These are phyloP conservation scores for Lepidurus apus DNA, from an alignment of 1,140 invertebrate genomes.

Conservation along the genomic window DNA sequence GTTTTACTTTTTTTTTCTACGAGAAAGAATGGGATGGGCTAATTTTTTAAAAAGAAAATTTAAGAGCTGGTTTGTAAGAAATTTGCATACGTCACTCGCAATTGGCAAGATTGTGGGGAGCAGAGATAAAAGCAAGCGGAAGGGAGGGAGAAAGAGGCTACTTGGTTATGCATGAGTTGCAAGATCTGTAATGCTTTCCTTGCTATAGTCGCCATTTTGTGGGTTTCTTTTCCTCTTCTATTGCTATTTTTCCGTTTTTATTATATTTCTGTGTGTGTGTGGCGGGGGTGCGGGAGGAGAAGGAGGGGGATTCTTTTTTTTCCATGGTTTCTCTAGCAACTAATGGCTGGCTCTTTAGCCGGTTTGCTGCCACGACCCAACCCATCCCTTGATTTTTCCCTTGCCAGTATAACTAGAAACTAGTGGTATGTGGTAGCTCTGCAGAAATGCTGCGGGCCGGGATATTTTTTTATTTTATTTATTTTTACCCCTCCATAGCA, in stretches of 20 bases:
- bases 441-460: slow-evolving; percentile 12
- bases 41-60: neutral
- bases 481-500: neutral
- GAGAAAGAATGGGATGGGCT: neutral
- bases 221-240: neutral
- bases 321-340: slow-evolving; percentile 15
- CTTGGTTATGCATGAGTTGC: slow-evolving; percentile 18
- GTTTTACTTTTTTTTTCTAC: neutral
- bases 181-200: slow-evolving; percentile 14
- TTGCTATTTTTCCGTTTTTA: neutral
- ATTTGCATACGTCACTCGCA: slow-evolving; percentile 21
- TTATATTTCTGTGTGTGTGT: neutral
- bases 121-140: slow-evolving; percentile 6
- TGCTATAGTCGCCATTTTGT: slow-evolving; percentile 15
- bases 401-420: neutral
- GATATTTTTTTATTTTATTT: neutral
- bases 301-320: neutral
- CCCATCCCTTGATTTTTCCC: slow-evolving; percentile 4
- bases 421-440: neutral
- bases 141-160: neutral
- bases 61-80: neutral
- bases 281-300: neutral
- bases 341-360: slow-evolving; percentile 17
- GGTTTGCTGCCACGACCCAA: neutral
- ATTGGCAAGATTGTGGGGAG: slow-evolving; percentile 6